Percentiles rank a stretch among this genome's conserved stretches.
Evolutionary conservation across 2,888 invertebrate species (phyloP).

Genomic region (Polia nebulosa): DNA sequence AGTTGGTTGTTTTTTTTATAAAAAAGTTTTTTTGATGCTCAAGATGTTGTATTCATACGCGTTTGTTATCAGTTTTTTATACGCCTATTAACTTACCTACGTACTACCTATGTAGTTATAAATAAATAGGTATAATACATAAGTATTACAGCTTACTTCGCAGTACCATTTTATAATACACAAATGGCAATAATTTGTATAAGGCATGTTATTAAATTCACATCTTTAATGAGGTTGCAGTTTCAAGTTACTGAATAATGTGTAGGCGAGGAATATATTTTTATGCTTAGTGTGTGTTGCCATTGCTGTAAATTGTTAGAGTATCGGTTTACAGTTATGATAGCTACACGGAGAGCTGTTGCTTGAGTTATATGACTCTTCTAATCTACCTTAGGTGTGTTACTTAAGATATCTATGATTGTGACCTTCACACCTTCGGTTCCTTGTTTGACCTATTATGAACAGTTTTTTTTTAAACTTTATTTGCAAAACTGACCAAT

Average conservation of each 20-base stretch:
- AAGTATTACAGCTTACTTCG: constrained; percentile 3
- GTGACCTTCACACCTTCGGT: background rate
- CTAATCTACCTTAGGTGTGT: background rate
- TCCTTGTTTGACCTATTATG: background rate
- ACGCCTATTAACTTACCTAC: too few species aligned
- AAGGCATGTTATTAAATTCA: constrained; percentile 52
- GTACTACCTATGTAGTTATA: background rate
- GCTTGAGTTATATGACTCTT: constrained; percentile 13
- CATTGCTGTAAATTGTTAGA: constrained; percentile 34
- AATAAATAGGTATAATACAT: background rate
- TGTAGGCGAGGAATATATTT: constrained; percentile 39
- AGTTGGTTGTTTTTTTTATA: too few species aligned
- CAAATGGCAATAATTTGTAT: constrained; percentile 41
- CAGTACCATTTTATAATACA: constrained; percentile 26
- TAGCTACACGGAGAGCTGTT: constrained; percentile 7
- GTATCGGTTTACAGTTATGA: constrained; percentile 46
- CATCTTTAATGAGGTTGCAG: constrained; percentile 54
- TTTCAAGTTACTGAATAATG: constrained; percentile 49
- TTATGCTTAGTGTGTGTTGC: constrained; percentile 45
- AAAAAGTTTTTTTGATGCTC: too few species aligned
- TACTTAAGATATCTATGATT: background rate
- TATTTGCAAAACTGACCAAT: too few species aligned
- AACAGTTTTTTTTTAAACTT: too few species aligned
- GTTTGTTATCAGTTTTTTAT: too few species aligned
- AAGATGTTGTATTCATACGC: too few species aligned